Evolutionary conservation across 2,888 invertebrate genomes (phyloP).

Genomic region (Leptinotarsa rubiginosa): DNA sequence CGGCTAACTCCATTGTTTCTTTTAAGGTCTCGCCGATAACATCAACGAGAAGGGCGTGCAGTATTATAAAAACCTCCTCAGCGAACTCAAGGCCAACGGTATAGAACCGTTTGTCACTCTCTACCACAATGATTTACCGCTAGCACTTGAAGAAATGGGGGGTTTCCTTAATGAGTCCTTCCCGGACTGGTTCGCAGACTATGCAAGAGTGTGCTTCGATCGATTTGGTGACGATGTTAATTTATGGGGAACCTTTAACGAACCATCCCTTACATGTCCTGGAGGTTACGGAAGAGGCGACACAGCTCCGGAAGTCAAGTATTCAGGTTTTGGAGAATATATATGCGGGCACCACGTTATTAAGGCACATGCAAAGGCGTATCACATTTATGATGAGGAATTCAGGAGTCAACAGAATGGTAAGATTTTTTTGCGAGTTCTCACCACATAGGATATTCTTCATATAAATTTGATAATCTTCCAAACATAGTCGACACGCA

Average conservation of each 20-base stretch:
- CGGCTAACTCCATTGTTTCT: neutral
- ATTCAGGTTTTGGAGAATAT: slow-evolving; percentile 72
- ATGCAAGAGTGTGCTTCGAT: slow-evolving; percentile 68
- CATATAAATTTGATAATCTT: neutral
- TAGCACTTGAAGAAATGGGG: slow-evolving; percentile 62
- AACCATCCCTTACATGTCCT: slow-evolving; percentile 62
- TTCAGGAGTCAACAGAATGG: slow-evolving; percentile 69
- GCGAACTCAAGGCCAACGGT: slow-evolving; percentile 66
- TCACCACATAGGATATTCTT: neutral
- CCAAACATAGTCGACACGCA: neutral
- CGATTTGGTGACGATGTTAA: slow-evolving; percentile 62
- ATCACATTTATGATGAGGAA: slow-evolving; percentile 70
- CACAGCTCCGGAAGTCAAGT: slow-evolving; percentile 66
- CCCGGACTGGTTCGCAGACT: slow-evolving; percentile 67
- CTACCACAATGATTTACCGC: slow-evolving; percentile 71
- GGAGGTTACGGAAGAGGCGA: slow-evolving; percentile 59
- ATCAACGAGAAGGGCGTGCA: slow-evolving; percentile 78
- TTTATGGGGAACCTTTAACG: slow-evolving; percentile 71
- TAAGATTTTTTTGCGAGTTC: neutral
- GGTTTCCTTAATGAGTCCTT: slow-evolving; percentile 37
- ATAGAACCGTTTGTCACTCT: slow-evolving; percentile 71
- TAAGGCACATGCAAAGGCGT: slow-evolving; percentile 74
- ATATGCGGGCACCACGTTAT: slow-evolving; percentile 73
- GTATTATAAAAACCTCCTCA: slow-evolving; percentile 47
- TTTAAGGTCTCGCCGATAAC: slow-evolving; percentile 71